Evolutionary conservation across 2,113 vertebrate genomes (phyloP).

Genomic region (Prochilodus magdalenae): DNA sequence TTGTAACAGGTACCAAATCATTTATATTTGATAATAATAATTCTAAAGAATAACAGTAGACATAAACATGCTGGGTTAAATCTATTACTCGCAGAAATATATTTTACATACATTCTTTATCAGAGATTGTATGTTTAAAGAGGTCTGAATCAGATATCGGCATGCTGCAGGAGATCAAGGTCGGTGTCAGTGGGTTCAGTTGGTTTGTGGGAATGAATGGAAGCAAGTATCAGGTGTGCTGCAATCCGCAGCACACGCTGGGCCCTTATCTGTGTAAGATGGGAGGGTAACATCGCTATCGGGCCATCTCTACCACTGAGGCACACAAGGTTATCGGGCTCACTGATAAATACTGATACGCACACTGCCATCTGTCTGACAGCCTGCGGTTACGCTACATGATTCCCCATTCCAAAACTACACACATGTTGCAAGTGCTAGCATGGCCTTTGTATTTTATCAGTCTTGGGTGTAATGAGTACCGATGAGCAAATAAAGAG

Average conservation of each 20-base stretch:
- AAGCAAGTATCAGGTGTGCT: constrained; percentile 49
- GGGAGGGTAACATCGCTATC: constrained; percentile 61
- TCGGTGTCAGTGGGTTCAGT: constrained; percentile 39
- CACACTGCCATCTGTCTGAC: constrained; percentile 65
- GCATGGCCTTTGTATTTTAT: constrained; percentile 1
- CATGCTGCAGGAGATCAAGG: constrained; percentile 34
- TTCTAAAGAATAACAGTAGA: no score
- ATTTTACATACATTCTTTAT: no score
- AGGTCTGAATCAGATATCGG: constrained; percentile 10
- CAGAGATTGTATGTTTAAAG: not conserved
- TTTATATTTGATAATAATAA: no score
- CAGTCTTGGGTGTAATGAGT: constrained; percentile 10
- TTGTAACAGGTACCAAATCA: no score
- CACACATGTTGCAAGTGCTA: constrained; percentile 19
- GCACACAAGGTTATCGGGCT: constrained; percentile 75
- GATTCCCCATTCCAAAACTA: not conserved
- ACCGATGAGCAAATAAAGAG: not conserved
- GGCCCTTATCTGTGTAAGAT: constrained; percentile 44
- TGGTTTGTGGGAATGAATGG: constrained; percentile 42
- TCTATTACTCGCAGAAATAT: no score
- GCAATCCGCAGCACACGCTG: constrained; percentile 45
- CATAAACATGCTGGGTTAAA: no score
- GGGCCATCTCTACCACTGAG: constrained; percentile 59
- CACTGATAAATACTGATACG: constrained; percentile 70
- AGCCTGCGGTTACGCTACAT: constrained; percentile 38